Percentiles rank a stretch among this genome's conserved stretches.
These are phyloP conservation scores for Calvadosia cruxmelitensis DNA, from an alignment of 30 jellyfish, hydroid and myxozoan species.

Conservation along the genomic window DNA sequence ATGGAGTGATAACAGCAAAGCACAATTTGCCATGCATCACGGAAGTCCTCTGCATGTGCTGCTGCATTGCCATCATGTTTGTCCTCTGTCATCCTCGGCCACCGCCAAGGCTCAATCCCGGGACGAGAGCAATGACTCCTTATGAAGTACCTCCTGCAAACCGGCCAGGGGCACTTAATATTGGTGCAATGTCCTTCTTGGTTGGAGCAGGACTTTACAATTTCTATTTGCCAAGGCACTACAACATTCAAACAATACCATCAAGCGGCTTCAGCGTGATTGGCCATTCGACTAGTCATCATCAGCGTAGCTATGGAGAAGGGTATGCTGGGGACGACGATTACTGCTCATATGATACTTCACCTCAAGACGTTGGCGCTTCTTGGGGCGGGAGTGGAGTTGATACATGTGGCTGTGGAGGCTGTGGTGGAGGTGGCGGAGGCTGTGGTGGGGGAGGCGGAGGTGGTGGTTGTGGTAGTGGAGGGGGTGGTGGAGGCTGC, in stretches of 20 bases:
- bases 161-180: constrained; percentile 19
- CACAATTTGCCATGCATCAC: constrained; percentile 8
- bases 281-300: constrained; percentile 5
- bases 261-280: constrained; percentile 13
- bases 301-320: not conserved
- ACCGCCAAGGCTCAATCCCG: constrained; percentile 28
- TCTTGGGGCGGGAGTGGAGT: constrained; percentile 4
- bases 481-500: constrained; percentile 20
- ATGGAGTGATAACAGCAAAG: constrained; percentile 3
- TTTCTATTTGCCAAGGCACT: constrained; percentile 26
- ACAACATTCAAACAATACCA: constrained; percentile 6
- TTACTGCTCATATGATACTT: constrained; percentile 1
- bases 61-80: constrained; percentile 27
- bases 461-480: constrained; percentile 16
- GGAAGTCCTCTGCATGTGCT: constrained; percentile 21
- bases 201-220: constrained; percentile 45
- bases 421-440: constrained; percentile 23
- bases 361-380: constrained; percentile 5
- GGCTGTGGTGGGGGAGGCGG: constrained; percentile 12
- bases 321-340: constrained; percentile 19
- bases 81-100: constrained; percentile 53
- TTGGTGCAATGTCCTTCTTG: constrained; percentile 35
- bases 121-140: not conserved
- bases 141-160: constrained; percentile 30
- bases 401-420: constrained; percentile 5